These are phyloP conservation scores for Anableps anableps DNA, from an alignment of 2,797 vertebrate genomes.

Conservation along the genomic window DNA sequence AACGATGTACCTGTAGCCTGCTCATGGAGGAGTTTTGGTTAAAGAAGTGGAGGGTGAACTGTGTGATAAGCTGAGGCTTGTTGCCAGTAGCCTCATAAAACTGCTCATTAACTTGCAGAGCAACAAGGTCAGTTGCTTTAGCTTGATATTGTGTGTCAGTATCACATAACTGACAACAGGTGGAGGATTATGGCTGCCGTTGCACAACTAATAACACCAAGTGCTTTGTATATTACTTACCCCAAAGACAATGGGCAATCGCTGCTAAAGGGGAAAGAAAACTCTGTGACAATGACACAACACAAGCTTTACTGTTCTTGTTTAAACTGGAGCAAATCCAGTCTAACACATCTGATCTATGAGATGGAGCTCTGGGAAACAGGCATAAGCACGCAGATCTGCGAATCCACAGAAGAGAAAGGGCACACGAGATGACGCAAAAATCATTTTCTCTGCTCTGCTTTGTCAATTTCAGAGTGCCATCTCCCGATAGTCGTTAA, in stretches of 20 bases:
- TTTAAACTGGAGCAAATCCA: conserved; percentile 69
- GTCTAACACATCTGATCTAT: conserved; percentile 57
- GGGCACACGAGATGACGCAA: conserved; percentile 38
- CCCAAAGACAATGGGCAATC: conserved; percentile 68
- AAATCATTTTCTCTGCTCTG: conserved; percentile 71
- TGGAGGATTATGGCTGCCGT: conserved; percentile 71
- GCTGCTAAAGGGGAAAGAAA: conserved; percentile 47
- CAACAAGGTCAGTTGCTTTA: conserved; percentile 63
- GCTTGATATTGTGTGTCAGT: conserved; percentile 72
- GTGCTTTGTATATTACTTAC: conserved; percentile 67
- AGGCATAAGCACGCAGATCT: conserved; percentile 50
- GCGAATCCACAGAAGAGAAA: conserved; percentile 30
- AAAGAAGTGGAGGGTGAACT: background rate
- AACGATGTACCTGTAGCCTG: background rate
- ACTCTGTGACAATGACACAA: conserved; percentile 44
- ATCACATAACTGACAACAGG: conserved; percentile 77
- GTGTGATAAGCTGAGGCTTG: conserved; percentile 28
- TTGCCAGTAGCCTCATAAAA: conserved; percentile 55
- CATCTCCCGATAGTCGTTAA: conserved; percentile 85
- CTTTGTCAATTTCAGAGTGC: conserved; percentile 79
- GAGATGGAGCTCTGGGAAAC: conserved; percentile 35
- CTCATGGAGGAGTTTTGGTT: background rate
- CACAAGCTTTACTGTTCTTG: conserved; percentile 54
- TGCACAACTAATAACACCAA: conserved; percentile 77
- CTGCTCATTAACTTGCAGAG: conserved; percentile 68